Evolutionary conservation across 2,888 invertebrate species (phyloP), one percentile per base, ranked within the genome.

Genomic region (Rhagonycha fulva): DNA sequence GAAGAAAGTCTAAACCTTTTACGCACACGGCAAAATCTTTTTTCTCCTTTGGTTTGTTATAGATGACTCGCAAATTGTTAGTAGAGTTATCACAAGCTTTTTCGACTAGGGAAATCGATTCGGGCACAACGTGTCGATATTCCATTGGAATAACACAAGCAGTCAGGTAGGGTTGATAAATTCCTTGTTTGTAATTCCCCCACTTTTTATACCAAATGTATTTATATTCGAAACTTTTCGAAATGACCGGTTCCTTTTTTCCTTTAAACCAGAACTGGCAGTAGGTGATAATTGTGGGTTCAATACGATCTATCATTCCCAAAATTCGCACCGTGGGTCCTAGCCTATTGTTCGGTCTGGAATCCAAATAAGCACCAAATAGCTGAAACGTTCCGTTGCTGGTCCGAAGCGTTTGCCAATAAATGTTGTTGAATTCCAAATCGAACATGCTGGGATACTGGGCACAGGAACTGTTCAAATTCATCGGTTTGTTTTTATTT

Each of bases 151-250:
- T 91, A 85, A 95, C 94, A 88, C 97, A 97, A 19, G 96, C 96
- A 80, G 96, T 93, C 82, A 97, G 90, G 87, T 96, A 97, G 0
- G 97, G 97, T 88, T 97, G 97, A 86, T 96, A 95, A 80, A 96
- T 94, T 71, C 94, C 94, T 87, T 96, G 95, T 85, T 95, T 94
- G 88, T 96, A 96, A 88, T 97, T 97, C 76, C 97, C 97, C 97
- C 97, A 97, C 87, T 96, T 96, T 83, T 93, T 93, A 87, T 96
- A 95, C 97, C 97, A 97, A 82, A 97, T 95, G 87, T 97, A 97
- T 87, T 96, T 96, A 89, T 97, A 97, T 88, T 96, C 96, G 82
- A 95, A 92, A 19, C 93, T 94, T 85, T 94, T 94, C 14, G 95
- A 93, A 26, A 95, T 91, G 28, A 94, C 94, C 0, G 96, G 96